Evolutionary conservation across 2,113 vertebrate species (phyloP).

Genomic region (Pachyramphus minor): DNA sequence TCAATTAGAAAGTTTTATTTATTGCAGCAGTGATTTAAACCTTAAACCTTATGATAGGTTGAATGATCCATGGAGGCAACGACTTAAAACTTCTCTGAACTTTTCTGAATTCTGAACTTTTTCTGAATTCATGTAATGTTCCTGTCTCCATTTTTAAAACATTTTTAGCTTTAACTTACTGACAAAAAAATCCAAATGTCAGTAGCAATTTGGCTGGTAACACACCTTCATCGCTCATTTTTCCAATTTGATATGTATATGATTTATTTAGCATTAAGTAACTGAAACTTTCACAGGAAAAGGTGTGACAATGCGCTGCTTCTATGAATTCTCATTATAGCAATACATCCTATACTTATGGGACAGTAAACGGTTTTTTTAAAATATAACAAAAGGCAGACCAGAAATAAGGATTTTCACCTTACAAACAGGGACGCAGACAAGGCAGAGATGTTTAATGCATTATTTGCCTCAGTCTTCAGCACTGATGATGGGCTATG

Average conservation of each 20-base stretch:
- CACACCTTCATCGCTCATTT: not conserved
- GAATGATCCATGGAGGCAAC: rapidly evolving
- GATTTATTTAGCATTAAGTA: not conserved
- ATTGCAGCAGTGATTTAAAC: not conserved
- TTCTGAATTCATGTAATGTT: not conserved
- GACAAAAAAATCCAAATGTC: rapidly evolving
- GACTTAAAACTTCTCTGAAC: not conserved
- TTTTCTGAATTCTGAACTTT: not conserved
- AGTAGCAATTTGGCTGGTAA: not conserved
- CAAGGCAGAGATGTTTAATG: not conserved
- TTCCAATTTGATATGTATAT: not conserved
- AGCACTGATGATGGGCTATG: not conserved
- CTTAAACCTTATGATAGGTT: not conserved
- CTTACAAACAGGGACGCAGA: not conserved
- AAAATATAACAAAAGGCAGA: not conserved
- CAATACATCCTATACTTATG: not conserved
- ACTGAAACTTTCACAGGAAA: not conserved
- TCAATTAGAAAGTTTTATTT: not conserved
- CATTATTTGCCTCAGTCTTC: not conserved
- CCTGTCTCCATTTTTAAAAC: not conserved
- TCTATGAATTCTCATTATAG: not conserved
- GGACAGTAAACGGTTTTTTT: not conserved
- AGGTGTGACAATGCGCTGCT: not conserved
- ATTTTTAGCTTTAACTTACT: not conserved
- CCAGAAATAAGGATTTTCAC: not conserved